A percentile compares a stretch with the other conserved stretches of the same genome.
phyloP scores from a whole-genome alignment of 2,797 vertebrate genomes.

The Heteromormyrus szaboi region DNA sequence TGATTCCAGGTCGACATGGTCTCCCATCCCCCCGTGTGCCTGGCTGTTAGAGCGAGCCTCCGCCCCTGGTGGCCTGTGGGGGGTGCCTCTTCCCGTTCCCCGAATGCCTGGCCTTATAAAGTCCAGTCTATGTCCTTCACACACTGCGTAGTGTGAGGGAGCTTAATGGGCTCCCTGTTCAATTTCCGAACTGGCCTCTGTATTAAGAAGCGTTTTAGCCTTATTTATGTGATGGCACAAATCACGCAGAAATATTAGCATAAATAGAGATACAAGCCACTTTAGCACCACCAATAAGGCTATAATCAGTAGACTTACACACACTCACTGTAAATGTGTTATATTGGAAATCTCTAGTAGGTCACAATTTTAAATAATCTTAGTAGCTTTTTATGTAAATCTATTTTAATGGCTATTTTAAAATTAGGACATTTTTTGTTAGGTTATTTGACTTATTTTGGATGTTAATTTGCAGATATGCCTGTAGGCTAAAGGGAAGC shows the following conservation, averaged over 20 bases:
- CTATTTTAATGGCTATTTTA: constrained; percentile 4
- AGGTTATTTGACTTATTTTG: constrained; percentile 1
- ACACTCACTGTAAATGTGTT: neutral
- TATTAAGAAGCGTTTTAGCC: neutral
- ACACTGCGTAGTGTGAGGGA: neutral
- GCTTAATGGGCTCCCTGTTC: neutral
- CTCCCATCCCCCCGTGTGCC: neutral
- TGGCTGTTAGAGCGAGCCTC: neutral
- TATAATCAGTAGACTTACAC: neutral
- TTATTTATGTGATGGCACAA: neutral
- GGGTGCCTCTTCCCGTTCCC: neutral
- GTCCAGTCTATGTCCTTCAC: neutral
- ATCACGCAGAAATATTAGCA: neutral
- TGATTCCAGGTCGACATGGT: neutral
- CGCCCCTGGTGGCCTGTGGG: neutral
- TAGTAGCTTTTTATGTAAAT: constrained; percentile 12
- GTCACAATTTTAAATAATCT: neutral
- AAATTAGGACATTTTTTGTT: constrained; percentile 2
- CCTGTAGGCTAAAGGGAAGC: neutral
- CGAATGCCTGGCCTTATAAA: neutral
- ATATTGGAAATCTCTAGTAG: neutral
- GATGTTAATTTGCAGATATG: neutral
- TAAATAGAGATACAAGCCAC: neutral
- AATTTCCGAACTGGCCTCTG: neutral
- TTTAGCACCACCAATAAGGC: neutral